Percentiles rank a stretch among this genome's conserved stretches.
phyloP scores from a whole-genome alignment of 2,113 vertebrate species.

The Girardinichthys multiradiatus region DNA sequence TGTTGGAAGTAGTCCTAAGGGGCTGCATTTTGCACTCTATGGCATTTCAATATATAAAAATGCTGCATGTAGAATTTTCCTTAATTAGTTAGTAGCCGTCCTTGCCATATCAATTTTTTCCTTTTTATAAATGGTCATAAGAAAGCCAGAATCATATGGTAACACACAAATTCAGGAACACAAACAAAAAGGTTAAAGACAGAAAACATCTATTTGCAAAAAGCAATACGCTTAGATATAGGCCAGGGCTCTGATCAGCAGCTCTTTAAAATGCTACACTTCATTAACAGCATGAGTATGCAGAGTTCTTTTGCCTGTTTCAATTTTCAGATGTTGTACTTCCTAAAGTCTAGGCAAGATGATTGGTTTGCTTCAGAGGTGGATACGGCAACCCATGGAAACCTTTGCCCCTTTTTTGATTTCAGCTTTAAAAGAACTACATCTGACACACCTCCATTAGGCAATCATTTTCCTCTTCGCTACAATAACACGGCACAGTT shows the following conservation, averaged over 20 bases:
- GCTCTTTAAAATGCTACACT: slow-evolving; percentile 41
- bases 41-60: neutral
- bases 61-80: slow-evolving; percentile 2
- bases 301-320: slow-evolving; percentile 40
- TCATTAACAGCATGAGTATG: slow-evolving; percentile 49
- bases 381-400: slow-evolving; percentile 44
- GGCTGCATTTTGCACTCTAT: neutral
- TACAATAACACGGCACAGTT: slow-evolving; percentile 49
- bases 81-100: slow-evolving; percentile 31
- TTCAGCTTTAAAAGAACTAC: slow-evolving; percentile 59
- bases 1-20: too few relatives aligned
- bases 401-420: slow-evolving; percentile 57
- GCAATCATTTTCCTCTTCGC: slow-evolving; percentile 55
- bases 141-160: neutral
- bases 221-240: slow-evolving; percentile 14
- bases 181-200: slow-evolving; percentile 15
- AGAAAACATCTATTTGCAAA: neutral
- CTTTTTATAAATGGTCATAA: slow-evolving; percentile 1
- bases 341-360: slow-evolving; percentile 50
- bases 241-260: slow-evolving; percentile 40
- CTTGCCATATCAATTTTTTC: slow-evolving; percentile 25
- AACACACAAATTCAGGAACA: neutral
- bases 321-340: slow-evolving; percentile 52
- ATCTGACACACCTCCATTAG: slow-evolving; percentile 67
- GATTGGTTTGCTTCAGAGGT: slow-evolving; percentile 54